Conservation (phyloP, 2,797 vertebrate species). For the Cheirogaleus major region DNA sequence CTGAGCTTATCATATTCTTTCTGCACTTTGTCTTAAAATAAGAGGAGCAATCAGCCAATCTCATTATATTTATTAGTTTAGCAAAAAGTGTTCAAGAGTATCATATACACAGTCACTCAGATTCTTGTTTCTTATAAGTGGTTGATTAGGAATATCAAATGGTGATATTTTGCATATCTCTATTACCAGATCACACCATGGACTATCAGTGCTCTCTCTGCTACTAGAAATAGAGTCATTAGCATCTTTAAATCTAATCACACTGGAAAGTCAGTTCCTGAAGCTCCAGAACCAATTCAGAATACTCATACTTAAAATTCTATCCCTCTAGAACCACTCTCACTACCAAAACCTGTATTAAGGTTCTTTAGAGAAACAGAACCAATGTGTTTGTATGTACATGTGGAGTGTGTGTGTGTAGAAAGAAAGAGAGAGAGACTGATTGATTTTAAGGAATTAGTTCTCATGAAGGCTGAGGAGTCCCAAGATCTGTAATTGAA, state of each 20-base stretch:
- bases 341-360: not conserved
- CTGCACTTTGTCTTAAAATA: not conserved
- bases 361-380: not conserved
- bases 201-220: not conserved
- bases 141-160: not conserved
- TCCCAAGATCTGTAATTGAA: not conserved
- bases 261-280: not conserved
- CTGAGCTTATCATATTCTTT: not conserved
- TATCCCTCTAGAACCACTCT: not conserved
- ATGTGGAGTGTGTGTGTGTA: not conserved
- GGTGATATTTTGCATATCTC: not conserved
- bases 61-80: not conserved
- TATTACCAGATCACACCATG: not conserved
- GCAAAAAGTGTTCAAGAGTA: not conserved
- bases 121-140: not conserved
- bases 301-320: not conserved
- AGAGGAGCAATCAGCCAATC: not conserved
- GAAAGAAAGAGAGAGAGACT: not conserved
- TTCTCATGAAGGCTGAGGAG: not conserved
- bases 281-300: not conserved
- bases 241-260: not conserved
- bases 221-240: not conserved
- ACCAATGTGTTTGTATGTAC: not conserved
- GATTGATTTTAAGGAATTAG: not conserved
- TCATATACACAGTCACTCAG: not conserved